Evolutionary conservation across 2,797 vertebrate species (phyloP), one percentile per base, ranked within the genome.

Genomic region (Cygnus olor): DNA sequence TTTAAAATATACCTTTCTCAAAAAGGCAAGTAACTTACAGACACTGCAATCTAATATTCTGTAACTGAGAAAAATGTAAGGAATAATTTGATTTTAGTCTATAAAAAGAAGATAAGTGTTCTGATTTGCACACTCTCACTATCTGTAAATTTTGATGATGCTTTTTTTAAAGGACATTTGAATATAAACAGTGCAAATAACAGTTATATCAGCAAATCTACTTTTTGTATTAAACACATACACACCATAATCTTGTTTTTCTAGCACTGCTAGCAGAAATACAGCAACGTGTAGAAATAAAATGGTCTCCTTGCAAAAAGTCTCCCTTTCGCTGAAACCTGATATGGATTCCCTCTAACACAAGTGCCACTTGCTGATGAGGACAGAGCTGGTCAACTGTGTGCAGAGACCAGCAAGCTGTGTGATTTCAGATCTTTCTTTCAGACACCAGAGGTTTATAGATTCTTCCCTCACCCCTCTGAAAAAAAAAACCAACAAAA

Each of bases 101-200:
- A 97, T 98, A 97, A 97, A 97, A 97, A 96, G 94, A 90, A 96
- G 96, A 88, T 97, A 89, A 96, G 85, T 97, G 95, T 96, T 93
- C 85, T 94, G 97, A 96, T 97, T 97, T 97, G 93, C 90, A 94
- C 96, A 93, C 92, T 80, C 91, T 94, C 95, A 90, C 89, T 91
- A 78, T 77, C 65, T 0, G 83, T 96, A 97, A 97, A 96, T 98
- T 97, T 96, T 93, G 95, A 96, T 89, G 71, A 63, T 91, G 64
- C 27, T 34, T 97, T 90, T 96, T 97, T 95, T 76, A 80, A 95
- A 96, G 83, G 82, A 85, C 95, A 97, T 97, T 98, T 97, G 97
- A 97, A 98, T 97, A 97, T 97, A 97, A 98, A 97, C 96, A 97
- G 96, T 94, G 96, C 71, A 97, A 97, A 95, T 97, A 96, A 94